Base-by-base conservation (phyloP, 92 coral and sea anemone genomes). In the Palythoa grandiflora region DNA sequence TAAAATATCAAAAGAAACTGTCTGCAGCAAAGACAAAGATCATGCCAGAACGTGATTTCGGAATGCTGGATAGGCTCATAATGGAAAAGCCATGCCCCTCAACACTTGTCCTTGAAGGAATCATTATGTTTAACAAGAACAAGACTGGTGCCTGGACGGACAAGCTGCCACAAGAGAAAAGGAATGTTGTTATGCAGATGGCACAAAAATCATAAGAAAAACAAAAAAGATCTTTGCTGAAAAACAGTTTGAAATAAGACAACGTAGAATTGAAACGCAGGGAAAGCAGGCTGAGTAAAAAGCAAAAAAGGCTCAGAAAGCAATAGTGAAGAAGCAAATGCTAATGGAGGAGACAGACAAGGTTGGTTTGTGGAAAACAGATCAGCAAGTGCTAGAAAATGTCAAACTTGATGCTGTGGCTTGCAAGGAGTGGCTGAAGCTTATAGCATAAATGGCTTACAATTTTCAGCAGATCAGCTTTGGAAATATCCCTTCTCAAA, bases 401-500 rank as follows among this genome's bases (percentile, higher is more conserved):
- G 83, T 78, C 15, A 20, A 55, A 13, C 35, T 53, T 53, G 68
- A 21, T 52, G 68, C 48, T 28, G 63, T 77, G 83, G 63, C 81
- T 77, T 54, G 66, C 81, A 77, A 47, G 14, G 84, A 87, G 73
- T 87, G 90, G 90, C 71, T 79, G 90, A 79, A 87, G 72, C 71
- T 87, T 68, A 60, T 39, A 80, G 71, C 83, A 87, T 85, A 55
- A 61, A 71, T 72, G 53, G 85, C 55, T 39, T 65, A 16, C 73
- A 87, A 73, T 86, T 79, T 57, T 48, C 84, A 12, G 73, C 63
- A 83, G 73, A 12, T 37, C 72, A 88, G 74, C 84, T 88, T 75
- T 88, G 87, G 83, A 73, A 81, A 79, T 53, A 76, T 84, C 73
- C 68, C 86, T 88, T 88, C 85, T 35, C 63, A 54, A 51, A 77